These are phyloP conservation scores for Acomys russatus DNA, from an alignment of 2,797 vertebrate genomes.

Conservation along the genomic window DNA sequence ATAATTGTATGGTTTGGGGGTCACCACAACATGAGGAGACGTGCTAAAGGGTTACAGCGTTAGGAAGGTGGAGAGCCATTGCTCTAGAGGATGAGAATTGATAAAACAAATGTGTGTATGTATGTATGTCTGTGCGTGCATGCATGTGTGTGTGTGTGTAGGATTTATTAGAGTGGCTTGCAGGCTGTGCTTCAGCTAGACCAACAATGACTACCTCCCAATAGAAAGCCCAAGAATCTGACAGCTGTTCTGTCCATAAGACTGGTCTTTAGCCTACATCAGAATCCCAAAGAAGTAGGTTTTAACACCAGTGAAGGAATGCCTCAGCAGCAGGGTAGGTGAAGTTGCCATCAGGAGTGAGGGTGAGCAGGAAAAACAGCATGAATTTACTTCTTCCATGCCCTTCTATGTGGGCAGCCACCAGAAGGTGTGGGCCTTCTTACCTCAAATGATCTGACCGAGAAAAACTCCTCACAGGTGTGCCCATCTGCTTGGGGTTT, in stretches of 20 bases:
- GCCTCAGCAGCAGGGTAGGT: background rate
- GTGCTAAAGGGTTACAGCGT: background rate
- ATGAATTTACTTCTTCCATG: background rate
- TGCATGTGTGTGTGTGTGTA: background rate
- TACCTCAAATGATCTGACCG: background rate
- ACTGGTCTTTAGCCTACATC: background rate
- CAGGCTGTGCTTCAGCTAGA: background rate
- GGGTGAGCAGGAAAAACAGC: background rate
- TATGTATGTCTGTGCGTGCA: background rate
- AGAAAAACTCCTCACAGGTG: background rate
- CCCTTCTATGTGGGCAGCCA: background rate
- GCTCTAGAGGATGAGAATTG: background rate
- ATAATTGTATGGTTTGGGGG: background rate
- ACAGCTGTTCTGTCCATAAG: background rate
- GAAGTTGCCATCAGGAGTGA: no score
- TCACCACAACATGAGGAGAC: background rate
- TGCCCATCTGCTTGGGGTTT: background rate
- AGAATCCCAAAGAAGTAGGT: background rate
- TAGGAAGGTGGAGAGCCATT: background rate
- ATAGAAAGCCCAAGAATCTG: background rate
- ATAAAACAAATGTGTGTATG: background rate
- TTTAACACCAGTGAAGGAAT: background rate
- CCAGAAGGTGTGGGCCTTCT: background rate
- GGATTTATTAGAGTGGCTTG: no score
- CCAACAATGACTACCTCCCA: background rate